phyloP scores from a whole-genome alignment of 2,888 invertebrate species.

The Sympetrum striolatum region DNA sequence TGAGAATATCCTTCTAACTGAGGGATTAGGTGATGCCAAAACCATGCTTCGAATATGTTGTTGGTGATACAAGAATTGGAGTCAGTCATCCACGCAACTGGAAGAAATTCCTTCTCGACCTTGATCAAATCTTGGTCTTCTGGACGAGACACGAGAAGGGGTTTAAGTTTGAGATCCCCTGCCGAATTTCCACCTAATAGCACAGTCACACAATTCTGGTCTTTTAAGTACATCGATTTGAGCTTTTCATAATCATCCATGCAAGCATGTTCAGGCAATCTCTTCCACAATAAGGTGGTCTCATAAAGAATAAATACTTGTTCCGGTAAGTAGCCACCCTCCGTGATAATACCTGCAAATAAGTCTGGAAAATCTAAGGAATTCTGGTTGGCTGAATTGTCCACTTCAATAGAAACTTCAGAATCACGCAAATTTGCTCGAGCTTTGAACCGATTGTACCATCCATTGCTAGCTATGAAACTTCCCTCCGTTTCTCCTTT shows the following conservation, averaged over 20 bases:
- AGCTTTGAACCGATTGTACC: neutral
- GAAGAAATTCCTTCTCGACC: neutral
- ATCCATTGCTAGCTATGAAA: neutral
- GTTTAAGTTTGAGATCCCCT: neutral
- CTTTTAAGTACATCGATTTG: neutral
- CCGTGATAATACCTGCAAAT: conserved; percentile 49
- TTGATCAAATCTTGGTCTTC: neutral
- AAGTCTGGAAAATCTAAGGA: conserved; percentile 45
- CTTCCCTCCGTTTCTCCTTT: neutral
- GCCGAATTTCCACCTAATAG: neutral
- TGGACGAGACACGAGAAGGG: neutral
- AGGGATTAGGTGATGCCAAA: neutral
- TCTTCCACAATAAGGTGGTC: neutral
- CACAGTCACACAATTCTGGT: neutral
- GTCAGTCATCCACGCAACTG: neutral
- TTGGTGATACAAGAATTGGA: neutral
- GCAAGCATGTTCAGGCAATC: neutral
- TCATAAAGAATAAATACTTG: conserved; percentile 49
- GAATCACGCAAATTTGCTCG: conserved; percentile 44
- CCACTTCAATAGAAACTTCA: conserved; percentile 49
- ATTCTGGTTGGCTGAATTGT: conserved; percentile 46
- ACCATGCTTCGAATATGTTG: neutral
- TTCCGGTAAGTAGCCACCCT: conserved; percentile 50
- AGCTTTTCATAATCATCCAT: neutral
- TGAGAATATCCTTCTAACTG: neutral